phyloP scores from a whole-genome alignment of 2,888 invertebrate species.

The Hydropsyche betteni region DNA sequence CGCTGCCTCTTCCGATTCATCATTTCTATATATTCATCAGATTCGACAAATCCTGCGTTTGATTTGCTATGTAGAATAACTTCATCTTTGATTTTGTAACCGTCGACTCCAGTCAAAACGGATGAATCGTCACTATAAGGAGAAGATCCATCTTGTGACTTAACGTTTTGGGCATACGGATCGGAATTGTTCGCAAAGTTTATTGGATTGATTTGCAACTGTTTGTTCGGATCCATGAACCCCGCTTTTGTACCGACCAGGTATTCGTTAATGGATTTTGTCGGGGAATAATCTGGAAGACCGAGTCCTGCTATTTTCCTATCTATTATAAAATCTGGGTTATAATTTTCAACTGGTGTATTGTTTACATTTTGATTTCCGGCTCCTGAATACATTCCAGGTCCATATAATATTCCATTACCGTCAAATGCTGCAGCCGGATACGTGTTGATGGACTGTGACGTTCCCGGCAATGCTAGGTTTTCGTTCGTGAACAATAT shows the following conservation, averaged over 20 bases:
- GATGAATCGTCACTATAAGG: slow-evolving; percentile 48
- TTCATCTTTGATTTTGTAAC: slow-evolving; percentile 33
- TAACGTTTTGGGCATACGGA: slow-evolving; percentile 45
- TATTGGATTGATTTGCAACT: not conserved
- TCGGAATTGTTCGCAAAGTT: slow-evolving; percentile 51
- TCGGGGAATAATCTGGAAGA: slow-evolving; percentile 50
- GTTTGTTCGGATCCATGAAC: not conserved
- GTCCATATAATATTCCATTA: slow-evolving; percentile 61
- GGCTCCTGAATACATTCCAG: slow-evolving; percentile 56
- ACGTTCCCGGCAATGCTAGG: slow-evolving; percentile 53
- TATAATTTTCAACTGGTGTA: slow-evolving; percentile 39
- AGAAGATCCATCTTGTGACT: slow-evolving; percentile 42
- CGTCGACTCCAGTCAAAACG: slow-evolving; percentile 43
- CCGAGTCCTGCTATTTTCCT: slow-evolving; percentile 42
- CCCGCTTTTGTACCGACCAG: slow-evolving; percentile 33
- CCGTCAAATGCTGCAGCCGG: slow-evolving; percentile 56
- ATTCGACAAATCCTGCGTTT: not conserved
- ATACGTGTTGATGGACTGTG: slow-evolving; percentile 36
- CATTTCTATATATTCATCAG: slow-evolving; percentile 29
- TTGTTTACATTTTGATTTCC: not conserved
- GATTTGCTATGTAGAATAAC: slow-evolving; percentile 21
- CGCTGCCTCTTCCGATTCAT: not conserved
- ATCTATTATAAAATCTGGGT: slow-evolving; percentile 46
- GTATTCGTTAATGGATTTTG: slow-evolving; percentile 49
- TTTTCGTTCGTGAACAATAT: slow-evolving; percentile 65